Evolutionary conservation across 2,888 invertebrate genomes (phyloP), one percentile per base, ranked within the genome.

Genomic region (Agrotis segetum): DNA sequence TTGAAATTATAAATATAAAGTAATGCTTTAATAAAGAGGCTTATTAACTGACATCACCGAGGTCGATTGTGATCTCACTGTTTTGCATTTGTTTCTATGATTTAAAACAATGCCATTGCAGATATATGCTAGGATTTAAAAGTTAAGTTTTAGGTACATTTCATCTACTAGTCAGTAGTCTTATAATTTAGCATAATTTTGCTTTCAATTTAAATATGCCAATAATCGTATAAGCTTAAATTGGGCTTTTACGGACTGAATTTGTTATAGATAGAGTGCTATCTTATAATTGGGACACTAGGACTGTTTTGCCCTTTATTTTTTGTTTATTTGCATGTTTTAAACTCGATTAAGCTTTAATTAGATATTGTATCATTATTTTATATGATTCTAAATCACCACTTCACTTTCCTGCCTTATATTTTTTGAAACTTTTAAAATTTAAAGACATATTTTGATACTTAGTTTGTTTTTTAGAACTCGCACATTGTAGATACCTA

Each of bases 81-180:
- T 58, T 64, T 58, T 64, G 79, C 75, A 82, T 85, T 85, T 81
- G 70, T 77, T 82, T 79, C 59, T 40, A 49, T 67, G 50, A 3
- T 63, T 71, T 62, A 55, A 74, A 82, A 71, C 71, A 74, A 71
- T 83, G 75, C 62, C 77, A 67, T 76, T 74, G 71, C 70, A 72
- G 75, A 67, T 67, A 40, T 40, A 11, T 34, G 68, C 65, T 86
- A 77, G 68, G 74, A 70, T 73, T 81, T 75, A 80, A 78, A 62
- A 76, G 56, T 82, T 90, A 89, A 87, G 88, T 89, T 90, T 85
- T 90, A 89, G 85, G 87, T 90, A 92, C 89, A 90, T 91, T 90
- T 89, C 82, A 87, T 92, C 89, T 91, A 90, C 94, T 94, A 94
- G 94, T 94, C 94, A 94, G 89, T 93, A 93, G 90, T 87, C 82